A percentile compares a stretch with the other conserved stretches of the same genome.
Evolutionary conservation across 2,888 invertebrate species (phyloP).

Genomic region (Hyalella azteca): DNA sequence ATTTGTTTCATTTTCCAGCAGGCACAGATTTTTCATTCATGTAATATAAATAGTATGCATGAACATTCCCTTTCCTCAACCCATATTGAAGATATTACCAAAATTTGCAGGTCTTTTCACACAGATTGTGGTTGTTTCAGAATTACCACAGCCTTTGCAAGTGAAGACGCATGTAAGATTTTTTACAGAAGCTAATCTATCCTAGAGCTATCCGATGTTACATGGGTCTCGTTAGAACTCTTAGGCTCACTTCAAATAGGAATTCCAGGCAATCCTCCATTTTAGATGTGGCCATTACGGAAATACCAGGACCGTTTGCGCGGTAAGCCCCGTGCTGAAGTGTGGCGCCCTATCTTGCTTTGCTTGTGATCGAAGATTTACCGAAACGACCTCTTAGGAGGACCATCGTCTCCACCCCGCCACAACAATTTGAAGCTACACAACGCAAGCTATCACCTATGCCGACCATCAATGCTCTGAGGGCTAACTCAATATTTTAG

Average conservation of each 20-base stretch:
- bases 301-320: constrained; percentile 32
- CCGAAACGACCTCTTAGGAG: constrained; percentile 14
- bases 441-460: constrained; percentile 19
- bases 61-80: too few relatives aligned
- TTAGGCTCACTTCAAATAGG: constrained; percentile 32
- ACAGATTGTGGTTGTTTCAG: too few relatives aligned
- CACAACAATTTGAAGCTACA: constrained; percentile 8
- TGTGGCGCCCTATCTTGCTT: constrained; percentile 37
- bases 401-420: constrained; percentile 17
- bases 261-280: constrained; percentile 36
- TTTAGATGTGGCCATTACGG: constrained; percentile 36
- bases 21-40: not conserved
- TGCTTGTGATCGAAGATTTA: constrained; percentile 33
- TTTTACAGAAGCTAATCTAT: constrained; percentile 24
- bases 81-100: too few relatives aligned
- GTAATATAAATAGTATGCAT: too few relatives aligned
- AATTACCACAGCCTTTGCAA: too few relatives aligned
- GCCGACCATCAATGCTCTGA: too few relatives aligned
- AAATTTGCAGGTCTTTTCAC: too few relatives aligned
- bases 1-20: not conserved
- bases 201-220: constrained; percentile 1
- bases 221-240: constrained; percentile 34
- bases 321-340: constrained; percentile 31
- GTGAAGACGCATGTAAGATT: not conserved
- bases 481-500: too few relatives aligned